Percentiles rank a stretch among this genome's conserved stretches.
phyloP scores from a whole-genome alignment of 2,888 invertebrate genomes.

The Eurytoma adleriae region DNA sequence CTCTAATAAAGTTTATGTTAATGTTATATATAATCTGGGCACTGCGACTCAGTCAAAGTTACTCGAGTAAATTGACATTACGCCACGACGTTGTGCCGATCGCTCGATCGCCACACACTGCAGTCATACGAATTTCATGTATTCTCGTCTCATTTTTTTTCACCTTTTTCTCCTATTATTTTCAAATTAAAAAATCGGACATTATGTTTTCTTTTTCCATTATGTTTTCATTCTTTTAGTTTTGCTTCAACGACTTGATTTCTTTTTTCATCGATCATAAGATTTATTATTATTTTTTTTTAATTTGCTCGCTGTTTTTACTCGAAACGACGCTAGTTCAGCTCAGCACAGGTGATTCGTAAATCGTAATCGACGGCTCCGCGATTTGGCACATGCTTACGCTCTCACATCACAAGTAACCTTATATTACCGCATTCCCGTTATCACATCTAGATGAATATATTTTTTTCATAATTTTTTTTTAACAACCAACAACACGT shows the following conservation, averaged over 20 bases:
- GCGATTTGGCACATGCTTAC: conserved; percentile 57
- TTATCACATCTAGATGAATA: conserved; percentile 56
- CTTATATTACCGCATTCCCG: conserved; percentile 49
- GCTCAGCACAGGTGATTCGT: conserved; percentile 38
- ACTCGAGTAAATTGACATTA: conserved; percentile 66
- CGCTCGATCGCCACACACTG: conserved; percentile 2
- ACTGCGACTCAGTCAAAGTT: conserved; percentile 64
- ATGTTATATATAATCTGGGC: conserved; percentile 55
- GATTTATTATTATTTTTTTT: neutral
- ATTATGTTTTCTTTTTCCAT: neutral
- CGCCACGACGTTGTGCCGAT: conserved; percentile 52
- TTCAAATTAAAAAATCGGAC: neutral
- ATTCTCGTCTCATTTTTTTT: neutral
- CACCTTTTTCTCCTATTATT: neutral
- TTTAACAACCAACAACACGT: conserved; percentile 51
- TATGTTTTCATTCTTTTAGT: neutral
- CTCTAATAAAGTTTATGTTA: conserved; percentile 36
- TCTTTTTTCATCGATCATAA: too few species aligned
- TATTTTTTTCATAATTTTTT: conserved; percentile 22
- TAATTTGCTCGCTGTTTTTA: neutral
- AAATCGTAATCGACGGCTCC: conserved; percentile 53
- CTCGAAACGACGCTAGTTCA: conserved; percentile 24
- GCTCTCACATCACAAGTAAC: conserved; percentile 42
- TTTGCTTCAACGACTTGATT: conserved; percentile 1
- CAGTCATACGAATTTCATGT: conserved; percentile 34